Base-by-base conservation (phyloP, 2,113 vertebrate genomes). In the Sylvilagus bachmani region DNA sequence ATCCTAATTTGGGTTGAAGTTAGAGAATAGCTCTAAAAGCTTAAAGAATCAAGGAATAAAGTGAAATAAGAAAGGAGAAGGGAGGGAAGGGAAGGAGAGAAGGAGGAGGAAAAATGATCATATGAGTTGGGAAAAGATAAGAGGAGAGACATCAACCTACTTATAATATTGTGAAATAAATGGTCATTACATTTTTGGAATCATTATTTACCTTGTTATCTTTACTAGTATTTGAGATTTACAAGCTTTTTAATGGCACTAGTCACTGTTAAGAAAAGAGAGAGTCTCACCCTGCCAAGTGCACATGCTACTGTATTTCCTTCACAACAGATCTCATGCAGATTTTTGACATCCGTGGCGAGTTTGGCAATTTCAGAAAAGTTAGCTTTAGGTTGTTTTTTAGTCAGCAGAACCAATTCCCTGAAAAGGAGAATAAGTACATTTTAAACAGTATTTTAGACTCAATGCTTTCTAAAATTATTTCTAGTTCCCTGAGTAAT, bases 331-430 rank as follows among this genome's bases (percentile, higher is more conserved):
- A 61, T 95, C 88, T 88, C 31, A 58, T 97, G 96, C n/a, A 96
- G 84, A 58, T 91, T 95, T 25, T 89, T n/a, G 17, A 95, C 7
- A 6, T 94, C 94, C 1, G 0, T 0, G 2, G 67, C 77, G 3
- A 98, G 66, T 11, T 97, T 96, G 70, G 7, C n/a, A 24, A 98
- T 73, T 8, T 91, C 95, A 53, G 31, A 91, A 93, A 98, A 97
- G 16, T 89, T 88, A 61, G 96, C 90, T 33, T 78, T 95, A 1
- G 96, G 96, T 89, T 97, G 97, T 49, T 96, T 98, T 36, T 98
- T 97, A 88, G 96, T 97, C 66, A 98, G 69, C 70, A 97, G 93
- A 97, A 74, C 90, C 33, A 98, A 81, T 88, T 97, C 97, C 89
- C 98, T 98, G 6, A 17, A 84, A 91, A 1, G 1, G 77, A 96